Base-by-base conservation (phyloP, 1,140 invertebrate species). In the Adoxophyes honmai region DNA sequence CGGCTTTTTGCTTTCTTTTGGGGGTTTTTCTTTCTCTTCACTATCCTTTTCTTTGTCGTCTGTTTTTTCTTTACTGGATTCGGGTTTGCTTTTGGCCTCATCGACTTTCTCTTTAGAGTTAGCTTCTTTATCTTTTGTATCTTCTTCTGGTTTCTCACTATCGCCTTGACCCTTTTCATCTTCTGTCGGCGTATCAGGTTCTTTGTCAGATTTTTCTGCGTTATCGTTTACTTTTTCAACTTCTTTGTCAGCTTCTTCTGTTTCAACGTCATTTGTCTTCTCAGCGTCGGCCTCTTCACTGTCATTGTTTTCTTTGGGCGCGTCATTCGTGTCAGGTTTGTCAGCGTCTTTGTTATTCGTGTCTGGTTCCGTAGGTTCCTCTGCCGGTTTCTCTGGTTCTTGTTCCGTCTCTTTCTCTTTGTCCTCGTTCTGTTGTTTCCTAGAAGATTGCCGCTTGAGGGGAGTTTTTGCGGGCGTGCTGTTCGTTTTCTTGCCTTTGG, bases 401-500 rank as follows among this genome's bases (percentile, higher is more conserved):
- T 62, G 37, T 18, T 66, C 57, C 54, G 60, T 58, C 34, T 69
- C 34, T 5, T 34, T 56, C 8, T 63, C 58, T 11, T 67, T 70
- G 11, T 78, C 69, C 35, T 82, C 69, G 48, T 78, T 61, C 39
- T 70, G 64, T 54, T 68, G 59, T 56, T 74, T 79, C 58, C 76
- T 73, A 13, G 78, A 81, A 0, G 68, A 73, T 44, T 82, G 78
- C 54, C 79, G 62, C 62, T 86, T 86, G 4, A 73, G 14, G 13
- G 68, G 55, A 4, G 68, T 36, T 59, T 80, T 85, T 35, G 68
- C 34, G 34, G 78, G 64, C 21, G 75, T 78, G 38, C 35, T 78
- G 48, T 76, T 81, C 4, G 52, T 5, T 57, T 84, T 82, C 62
- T 81, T 86, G 38, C 64, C 11, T 73, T 86, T 82, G 0, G 64